Conservation (phyloP, 2,888 invertebrate species). For the Agrotis puta region DNA sequence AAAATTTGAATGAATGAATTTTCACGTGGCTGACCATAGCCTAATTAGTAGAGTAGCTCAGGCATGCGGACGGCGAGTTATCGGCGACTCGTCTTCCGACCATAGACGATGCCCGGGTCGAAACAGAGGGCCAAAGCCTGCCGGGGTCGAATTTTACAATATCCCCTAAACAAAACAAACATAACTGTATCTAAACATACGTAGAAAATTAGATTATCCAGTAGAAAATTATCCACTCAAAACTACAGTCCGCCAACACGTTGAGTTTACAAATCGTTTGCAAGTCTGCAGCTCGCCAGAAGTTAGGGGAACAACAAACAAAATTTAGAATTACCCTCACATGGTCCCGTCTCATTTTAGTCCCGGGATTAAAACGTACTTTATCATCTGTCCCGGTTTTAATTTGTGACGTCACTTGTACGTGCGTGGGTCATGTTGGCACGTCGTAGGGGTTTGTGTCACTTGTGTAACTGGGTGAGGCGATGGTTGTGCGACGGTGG, state of each 20-base stretch:
- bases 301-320: conserved; percentile 51
- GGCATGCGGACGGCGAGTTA: no score
- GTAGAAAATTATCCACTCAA: conserved; percentile 14
- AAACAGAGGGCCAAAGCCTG: no score
- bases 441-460: conserved; percentile 5
- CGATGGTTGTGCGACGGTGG: conserved; percentile 26
- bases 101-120: no score
- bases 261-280: conserved; percentile 33
- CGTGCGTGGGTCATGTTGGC: conserved; percentile 43
- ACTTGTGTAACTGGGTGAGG: neutral
- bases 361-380: conserved; percentile 62
- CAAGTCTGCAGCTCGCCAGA: conserved; percentile 32
- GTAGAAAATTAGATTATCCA: no score
- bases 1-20: no score
- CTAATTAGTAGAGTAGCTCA: no score
- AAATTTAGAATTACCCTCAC: conserved; percentile 40
- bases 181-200: neutral
- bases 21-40: no score
- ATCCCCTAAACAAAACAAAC: no score
- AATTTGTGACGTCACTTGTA: conserved; percentile 59
- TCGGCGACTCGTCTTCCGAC: no score
- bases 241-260: conserved; percentile 14
- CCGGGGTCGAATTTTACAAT: no score
- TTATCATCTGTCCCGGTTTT: conserved; percentile 59
- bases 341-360: conserved; percentile 44